Evolutionary conservation across 2,113 vertebrate genomes (phyloP).

Genomic region (Melospiza georgiana): DNA sequence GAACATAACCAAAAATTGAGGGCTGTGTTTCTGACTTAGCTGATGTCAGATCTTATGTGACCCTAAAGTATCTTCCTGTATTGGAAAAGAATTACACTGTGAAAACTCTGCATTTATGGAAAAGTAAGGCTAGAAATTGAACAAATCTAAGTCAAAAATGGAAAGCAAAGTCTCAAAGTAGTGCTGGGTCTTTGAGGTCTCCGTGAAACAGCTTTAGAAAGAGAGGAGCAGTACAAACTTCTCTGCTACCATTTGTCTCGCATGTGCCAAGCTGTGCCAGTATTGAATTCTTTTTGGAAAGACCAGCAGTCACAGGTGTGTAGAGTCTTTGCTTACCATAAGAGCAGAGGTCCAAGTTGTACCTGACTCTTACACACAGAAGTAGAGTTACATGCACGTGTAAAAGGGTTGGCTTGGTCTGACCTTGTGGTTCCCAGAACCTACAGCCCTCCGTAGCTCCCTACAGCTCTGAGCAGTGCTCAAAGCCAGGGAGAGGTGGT

Average conservation of each 20-base stretch:
- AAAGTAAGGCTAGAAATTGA: not conserved
- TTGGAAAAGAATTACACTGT: not conserved
- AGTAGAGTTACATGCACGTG: accelerated
- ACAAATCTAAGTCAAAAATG: not conserved
- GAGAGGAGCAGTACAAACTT: not conserved
- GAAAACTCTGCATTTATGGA: not conserved
- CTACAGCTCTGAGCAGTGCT: not conserved
- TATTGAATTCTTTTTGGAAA: not conserved
- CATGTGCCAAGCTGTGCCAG: accelerated
- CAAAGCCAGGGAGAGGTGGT: not conserved
- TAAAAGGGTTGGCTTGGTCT: not conserved
- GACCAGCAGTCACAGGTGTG: not conserved
- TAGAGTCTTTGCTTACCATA: not conserved
- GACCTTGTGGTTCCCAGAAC: not conserved
- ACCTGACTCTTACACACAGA: not conserved
- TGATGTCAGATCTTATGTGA: not conserved
- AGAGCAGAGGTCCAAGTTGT: not conserved
- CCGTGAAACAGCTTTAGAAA: not conserved
- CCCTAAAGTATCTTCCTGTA: not conserved
- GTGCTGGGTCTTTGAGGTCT: not conserved
- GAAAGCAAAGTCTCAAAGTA: not conserved
- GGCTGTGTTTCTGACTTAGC: not conserved
- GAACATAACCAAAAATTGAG: not conserved
- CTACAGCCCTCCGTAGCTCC: not conserved
- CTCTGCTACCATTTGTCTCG: not conserved